Conservation (phyloP, 2,797 vertebrate species). For the Sylvia borin region DNA sequence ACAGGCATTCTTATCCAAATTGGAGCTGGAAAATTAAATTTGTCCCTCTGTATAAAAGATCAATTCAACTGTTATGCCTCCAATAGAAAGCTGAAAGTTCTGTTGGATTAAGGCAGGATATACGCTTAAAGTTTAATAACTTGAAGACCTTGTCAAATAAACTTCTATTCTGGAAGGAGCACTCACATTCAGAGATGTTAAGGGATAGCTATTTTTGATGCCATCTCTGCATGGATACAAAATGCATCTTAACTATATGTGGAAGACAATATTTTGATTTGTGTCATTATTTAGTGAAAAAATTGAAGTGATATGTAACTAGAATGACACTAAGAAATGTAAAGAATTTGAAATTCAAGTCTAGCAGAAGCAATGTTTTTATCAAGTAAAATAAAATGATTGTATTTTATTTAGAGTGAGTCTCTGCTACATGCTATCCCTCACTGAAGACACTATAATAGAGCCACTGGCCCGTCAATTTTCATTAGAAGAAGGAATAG, state of each 20-base stretch:
- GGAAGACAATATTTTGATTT: background rate
- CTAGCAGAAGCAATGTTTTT: slow-evolving; percentile 30
- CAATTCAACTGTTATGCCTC: slow-evolving; percentile 12
- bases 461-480: background rate
- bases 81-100: background rate
- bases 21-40: slow-evolving; percentile 3
- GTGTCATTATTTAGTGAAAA: slow-evolving; percentile 33
- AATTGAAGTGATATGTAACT: background rate
- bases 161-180: background rate
- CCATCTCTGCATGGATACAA: background rate
- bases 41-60: slow-evolving; percentile 26
- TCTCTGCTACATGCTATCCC: background rate
- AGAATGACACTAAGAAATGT: slow-evolving; percentile 4
- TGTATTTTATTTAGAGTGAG: slow-evolving; percentile 31
- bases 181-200: background rate
- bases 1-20: slow-evolving; percentile 23
- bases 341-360: slow-evolving; percentile 48
- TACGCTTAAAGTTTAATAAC: background rate
- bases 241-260: background rate
- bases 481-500: background rate
- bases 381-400: slow-evolving; percentile 37
- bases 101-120: background rate
- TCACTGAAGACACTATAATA: background rate
- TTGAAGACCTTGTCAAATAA: background rate
- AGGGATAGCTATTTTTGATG: background rate